phyloP scores from a whole-genome alignment of 2,113 vertebrate genomes.

The Nothobranchius kuhntae region DNA sequence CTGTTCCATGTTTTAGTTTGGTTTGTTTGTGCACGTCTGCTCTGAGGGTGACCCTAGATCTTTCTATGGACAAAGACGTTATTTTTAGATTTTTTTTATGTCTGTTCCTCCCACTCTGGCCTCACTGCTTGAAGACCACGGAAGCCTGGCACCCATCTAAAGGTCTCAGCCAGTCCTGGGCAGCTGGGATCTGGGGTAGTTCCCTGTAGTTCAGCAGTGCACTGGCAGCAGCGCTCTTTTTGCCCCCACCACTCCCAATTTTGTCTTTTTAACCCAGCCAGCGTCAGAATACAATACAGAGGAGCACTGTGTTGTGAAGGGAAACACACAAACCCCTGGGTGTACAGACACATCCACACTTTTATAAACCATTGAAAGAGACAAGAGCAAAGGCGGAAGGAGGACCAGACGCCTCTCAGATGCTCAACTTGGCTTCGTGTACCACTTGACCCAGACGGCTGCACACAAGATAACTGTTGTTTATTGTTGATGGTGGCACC shows the following conservation, averaged over 20 bases:
- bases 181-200: constrained; percentile 80
- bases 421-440: constrained; percentile 66
- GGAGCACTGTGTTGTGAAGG: constrained; percentile 67
- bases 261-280: constrained; percentile 75
- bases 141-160: constrained; percentile 78
- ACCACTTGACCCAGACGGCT: constrained; percentile 70
- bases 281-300: constrained; percentile 75
- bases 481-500: constrained; percentile 75
- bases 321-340: constrained; percentile 51
- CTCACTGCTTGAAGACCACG: constrained; percentile 68
- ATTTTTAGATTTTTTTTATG: constrained; percentile 49
- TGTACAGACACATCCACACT: constrained; percentile 64
- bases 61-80: constrained; percentile 57
- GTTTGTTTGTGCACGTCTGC: too few relatives aligned
- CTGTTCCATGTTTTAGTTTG: not conserved
- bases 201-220: constrained; percentile 74
- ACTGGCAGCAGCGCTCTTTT: constrained; percentile 62
- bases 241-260: constrained; percentile 67
- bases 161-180: constrained; percentile 71
- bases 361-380: constrained; percentile 67
- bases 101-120: constrained; percentile 57
- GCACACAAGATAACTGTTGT: constrained; percentile 77
- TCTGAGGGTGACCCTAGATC: too few relatives aligned
- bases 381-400: constrained; percentile 69
- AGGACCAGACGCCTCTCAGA: constrained; percentile 72